Percentiles rank a stretch among this genome's conserved stretches.
Conservation (phyloP, 2,797 vertebrate species). For the Premnoplex brunnescens region DNA sequence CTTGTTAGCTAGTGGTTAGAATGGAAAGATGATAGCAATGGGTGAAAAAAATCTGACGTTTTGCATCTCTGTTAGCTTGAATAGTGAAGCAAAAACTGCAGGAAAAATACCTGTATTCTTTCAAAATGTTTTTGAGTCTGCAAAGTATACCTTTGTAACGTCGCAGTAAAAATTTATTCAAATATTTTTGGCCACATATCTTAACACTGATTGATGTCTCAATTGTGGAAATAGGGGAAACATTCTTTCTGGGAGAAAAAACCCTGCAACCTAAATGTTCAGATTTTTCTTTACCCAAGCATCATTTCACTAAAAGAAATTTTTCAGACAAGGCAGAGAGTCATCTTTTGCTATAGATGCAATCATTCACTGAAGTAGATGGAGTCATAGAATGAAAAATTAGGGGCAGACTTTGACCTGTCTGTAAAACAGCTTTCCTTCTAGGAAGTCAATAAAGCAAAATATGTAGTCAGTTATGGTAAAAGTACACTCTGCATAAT, state of each 20-base stretch:
- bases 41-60: not conserved
- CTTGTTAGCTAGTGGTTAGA: slow-evolving; percentile 53
- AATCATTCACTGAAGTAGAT: not conserved
- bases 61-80: not conserved
- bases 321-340: not conserved
- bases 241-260: not conserved
- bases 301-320: not conserved
- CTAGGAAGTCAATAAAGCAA: not conserved
- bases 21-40: not conserved
- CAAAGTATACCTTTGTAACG: not conserved
- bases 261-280: fast-evolving
- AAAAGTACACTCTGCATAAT: not conserved
- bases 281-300: not conserved
- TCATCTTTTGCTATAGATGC: not conserved
- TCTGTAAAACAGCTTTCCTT: not conserved
- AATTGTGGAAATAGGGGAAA: not conserved
- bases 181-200: not conserved
- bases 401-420: not conserved
- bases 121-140: not conserved
- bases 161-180: not conserved
- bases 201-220: not conserved
- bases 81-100: not conserved
- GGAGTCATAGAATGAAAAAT: not conserved
- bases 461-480: not conserved
- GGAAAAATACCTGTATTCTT: not conserved